These are phyloP conservation scores for Egretta garzetta DNA, from an alignment of 2,113 vertebrate species.

Conservation along the genomic window DNA sequence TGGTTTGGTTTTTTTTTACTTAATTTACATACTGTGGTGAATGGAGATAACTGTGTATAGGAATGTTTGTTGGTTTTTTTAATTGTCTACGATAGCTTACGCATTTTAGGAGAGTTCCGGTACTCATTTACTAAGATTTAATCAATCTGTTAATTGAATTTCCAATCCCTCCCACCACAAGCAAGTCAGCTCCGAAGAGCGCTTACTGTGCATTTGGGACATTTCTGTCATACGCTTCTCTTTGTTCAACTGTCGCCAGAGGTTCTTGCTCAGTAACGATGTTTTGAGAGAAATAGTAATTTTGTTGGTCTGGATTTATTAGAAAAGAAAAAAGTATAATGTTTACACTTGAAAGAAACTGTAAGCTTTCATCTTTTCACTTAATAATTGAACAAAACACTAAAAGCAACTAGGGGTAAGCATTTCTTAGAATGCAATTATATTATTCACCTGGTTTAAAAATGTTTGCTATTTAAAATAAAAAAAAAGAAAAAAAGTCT, in stretches of 20 bases:
- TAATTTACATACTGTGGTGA: slow-evolving; percentile 76
- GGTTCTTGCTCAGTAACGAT: slow-evolving; percentile 75
- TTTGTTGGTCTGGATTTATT: slow-evolving; percentile 68
- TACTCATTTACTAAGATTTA: slow-evolving; percentile 73
- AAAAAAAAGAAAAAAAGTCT: not conserved
- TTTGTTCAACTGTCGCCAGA: slow-evolving; percentile 69
- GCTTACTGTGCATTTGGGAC: slow-evolving; percentile 59
- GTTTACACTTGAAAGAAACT: slow-evolving; percentile 71
- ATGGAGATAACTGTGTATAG: slow-evolving; percentile 78
- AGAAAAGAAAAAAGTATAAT: slow-evolving; percentile 62
- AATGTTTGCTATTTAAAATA: slow-evolving; percentile 60
- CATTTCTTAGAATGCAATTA: slow-evolving; percentile 71
- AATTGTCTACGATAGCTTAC: slow-evolving; percentile 77
- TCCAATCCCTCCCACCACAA: slow-evolving; percentile 54
- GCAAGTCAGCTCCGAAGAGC: slow-evolving; percentile 64
- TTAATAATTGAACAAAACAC: slow-evolving; percentile 72
- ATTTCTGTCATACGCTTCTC: slow-evolving; percentile 67
- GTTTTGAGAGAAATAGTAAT: slow-evolving; percentile 66
- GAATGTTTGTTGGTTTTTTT: slow-evolving; percentile 66
- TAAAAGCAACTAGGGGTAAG: slow-evolving; percentile 65
- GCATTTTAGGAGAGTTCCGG: slow-evolving; percentile 74
- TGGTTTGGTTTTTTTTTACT: slow-evolving; percentile 28
- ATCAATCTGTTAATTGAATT: slow-evolving; percentile 73
- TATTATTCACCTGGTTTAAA: slow-evolving; percentile 73
- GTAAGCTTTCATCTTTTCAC: slow-evolving; percentile 71